These are phyloP conservation scores for Stenchaetothrips biformis DNA, from an alignment of 2,888 invertebrate genomes.

Conservation along the genomic window DNA sequence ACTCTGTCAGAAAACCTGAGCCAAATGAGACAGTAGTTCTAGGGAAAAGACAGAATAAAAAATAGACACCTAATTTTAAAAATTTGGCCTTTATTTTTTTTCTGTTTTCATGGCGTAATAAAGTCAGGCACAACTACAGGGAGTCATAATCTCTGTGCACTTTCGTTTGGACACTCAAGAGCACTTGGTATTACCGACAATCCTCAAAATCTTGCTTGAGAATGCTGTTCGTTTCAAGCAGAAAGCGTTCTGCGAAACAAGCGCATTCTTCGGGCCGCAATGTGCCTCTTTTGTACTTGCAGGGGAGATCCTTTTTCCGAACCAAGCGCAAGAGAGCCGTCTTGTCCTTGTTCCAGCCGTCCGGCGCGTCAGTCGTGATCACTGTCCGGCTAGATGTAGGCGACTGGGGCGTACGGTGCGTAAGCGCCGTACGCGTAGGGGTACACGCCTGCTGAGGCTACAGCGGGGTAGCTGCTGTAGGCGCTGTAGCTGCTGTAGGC, in stretches of 20 bases:
- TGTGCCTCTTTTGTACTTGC: neutral
- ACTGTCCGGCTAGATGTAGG: neutral
- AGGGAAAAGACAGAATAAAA: neutral
- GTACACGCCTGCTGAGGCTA: neutral
- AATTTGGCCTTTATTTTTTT: neutral
- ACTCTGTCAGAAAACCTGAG: no score
- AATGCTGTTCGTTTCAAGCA: neutral
- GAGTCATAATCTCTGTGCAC: neutral
- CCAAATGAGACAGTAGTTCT: no score
- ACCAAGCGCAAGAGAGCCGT: neutral
- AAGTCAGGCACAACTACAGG: neutral
- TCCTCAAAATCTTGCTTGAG: neutral
- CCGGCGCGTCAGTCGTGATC: neutral
- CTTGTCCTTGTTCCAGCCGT: neutral
- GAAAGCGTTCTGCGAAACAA: neutral
- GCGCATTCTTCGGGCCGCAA: neutral
- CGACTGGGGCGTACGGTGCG: neutral
- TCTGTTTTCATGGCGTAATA: neutral
- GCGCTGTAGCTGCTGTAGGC: slow-evolving; percentile 14
- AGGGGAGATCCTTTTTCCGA: neutral
- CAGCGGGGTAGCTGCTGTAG: slow-evolving; percentile 1
- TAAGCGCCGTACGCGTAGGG: neutral
- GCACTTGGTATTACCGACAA: neutral
- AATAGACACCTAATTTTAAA: neutral
- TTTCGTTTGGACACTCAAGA: neutral